Percentiles rank a stretch among this genome's conserved stretches.
Evolutionary conservation across 2,888 invertebrate species (phyloP).

Genomic region (Apamea epomidion): DNA sequence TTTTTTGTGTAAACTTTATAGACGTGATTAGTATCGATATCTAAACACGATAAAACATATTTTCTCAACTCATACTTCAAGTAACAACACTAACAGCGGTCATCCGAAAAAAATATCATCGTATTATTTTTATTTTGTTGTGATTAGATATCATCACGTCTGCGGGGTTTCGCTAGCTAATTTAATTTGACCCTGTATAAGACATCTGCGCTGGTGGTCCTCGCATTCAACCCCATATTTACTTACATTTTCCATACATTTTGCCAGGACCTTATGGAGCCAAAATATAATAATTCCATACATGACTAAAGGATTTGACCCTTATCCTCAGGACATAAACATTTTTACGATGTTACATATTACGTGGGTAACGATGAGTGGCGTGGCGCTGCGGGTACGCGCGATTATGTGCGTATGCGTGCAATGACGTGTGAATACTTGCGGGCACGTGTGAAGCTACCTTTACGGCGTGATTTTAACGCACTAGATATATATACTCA

Average conservation of each 20-base stretch:
- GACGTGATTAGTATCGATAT: too few species aligned
- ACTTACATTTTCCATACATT: conserved; percentile 9
- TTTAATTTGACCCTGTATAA: background rate
- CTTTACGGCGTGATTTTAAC: background rate
- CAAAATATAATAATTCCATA: conserved; percentile 35
- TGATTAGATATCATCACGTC: too few species aligned
- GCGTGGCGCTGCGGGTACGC: conserved; percentile 23
- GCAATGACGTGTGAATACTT: conserved; percentile 29
- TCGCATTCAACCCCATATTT: background rate
- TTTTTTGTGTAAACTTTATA: too few species aligned
- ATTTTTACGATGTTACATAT: conserved; percentile 60
- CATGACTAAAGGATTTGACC: conserved; percentile 45
- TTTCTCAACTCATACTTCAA: too few species aligned
- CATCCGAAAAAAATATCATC: too few species aligned
- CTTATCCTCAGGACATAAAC: conserved; percentile 45
- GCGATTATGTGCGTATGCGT: conserved; percentile 12
- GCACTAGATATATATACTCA: background rate
- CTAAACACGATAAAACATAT: too few species aligned
- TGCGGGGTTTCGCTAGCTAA: background rate
- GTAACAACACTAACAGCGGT: too few species aligned
- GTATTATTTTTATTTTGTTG: background rate
- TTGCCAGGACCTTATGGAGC: background rate
- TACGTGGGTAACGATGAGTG: conserved; percentile 56
- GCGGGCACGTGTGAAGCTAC: conserved; percentile 14
- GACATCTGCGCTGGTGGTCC: too few species aligned